phyloP scores from a whole-genome alignment of 2,888 invertebrate genomes.

The Eutolmus rufibarbis region DNA sequence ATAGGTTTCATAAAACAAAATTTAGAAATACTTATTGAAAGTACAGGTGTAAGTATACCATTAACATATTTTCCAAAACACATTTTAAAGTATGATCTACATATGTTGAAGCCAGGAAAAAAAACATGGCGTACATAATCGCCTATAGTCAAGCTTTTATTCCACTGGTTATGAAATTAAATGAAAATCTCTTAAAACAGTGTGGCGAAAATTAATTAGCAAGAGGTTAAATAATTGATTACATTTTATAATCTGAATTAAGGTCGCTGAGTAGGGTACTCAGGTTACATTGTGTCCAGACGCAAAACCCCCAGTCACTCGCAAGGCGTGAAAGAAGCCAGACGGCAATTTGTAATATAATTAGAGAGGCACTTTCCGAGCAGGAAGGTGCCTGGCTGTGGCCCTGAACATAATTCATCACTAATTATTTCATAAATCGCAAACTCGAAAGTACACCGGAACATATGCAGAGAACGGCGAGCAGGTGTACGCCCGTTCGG shows the following conservation, averaged over 20 bases:
- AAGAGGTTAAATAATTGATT: neutral
- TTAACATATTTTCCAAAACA: too few species aligned
- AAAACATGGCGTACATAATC: too few species aligned
- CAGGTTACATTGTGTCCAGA: neutral
- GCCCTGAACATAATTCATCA: neutral
- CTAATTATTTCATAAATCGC: slow-evolving; percentile 25
- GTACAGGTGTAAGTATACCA: too few species aligned
- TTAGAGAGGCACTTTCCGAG: neutral
- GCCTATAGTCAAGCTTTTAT: neutral
- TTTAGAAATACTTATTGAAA: too few species aligned
- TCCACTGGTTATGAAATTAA: neutral
- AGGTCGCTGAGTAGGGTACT: neutral
- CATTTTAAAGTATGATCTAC: too few species aligned
- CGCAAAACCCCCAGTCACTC: neutral
- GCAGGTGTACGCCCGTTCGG: neutral
- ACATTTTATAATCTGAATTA: neutral
- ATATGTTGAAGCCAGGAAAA: too few species aligned
- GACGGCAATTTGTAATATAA: slow-evolving; percentile 10
- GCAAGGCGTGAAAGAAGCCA: neutral
- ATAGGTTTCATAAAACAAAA: too few species aligned
- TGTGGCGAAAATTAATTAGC: neutral
- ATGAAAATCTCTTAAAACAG: neutral
- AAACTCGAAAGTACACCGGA: neutral
- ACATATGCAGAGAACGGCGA: neutral
- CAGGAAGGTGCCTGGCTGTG: neutral